Evolutionary conservation across 2,113 vertebrate genomes (phyloP).

Genomic region (Vidua chalybeata): DNA sequence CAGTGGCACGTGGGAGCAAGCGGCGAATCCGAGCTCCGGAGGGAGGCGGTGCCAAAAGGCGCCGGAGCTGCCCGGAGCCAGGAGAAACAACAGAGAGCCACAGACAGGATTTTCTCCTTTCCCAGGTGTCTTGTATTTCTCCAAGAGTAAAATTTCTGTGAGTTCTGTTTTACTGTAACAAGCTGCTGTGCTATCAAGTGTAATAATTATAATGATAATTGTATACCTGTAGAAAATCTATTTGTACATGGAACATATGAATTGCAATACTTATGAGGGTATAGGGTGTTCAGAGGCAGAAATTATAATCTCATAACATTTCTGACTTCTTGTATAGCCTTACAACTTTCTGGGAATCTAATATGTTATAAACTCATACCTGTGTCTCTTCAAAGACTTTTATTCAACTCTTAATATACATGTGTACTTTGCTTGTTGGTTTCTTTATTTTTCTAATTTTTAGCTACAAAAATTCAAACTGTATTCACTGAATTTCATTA

Average conservation of each 20-base stretch:
- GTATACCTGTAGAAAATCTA: background rate
- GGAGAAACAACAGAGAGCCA: no score
- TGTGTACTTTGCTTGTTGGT: background rate
- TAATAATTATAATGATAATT: background rate
- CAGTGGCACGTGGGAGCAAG: no score
- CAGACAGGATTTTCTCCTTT: background rate
- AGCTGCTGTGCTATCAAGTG: background rate
- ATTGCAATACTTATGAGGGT: background rate
- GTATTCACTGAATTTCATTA: background rate
- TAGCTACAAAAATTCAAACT: background rate
- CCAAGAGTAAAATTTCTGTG: background rate
- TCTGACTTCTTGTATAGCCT: background rate
- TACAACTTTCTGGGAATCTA: background rate
- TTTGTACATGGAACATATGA: background rate
- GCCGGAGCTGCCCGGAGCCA: no score
- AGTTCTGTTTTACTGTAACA: background rate
- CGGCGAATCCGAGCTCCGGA: no score
- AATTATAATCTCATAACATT: background rate
- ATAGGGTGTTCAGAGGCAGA: background rate
- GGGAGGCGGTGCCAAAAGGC: no score
- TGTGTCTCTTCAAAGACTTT: background rate
- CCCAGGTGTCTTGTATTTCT: background rate
- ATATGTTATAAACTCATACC: background rate
- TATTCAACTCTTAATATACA: background rate
- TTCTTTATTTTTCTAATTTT: background rate